Base-by-base conservation (phyloP, 1,140 invertebrate species). In the Trichomalopsis sarcophagae region DNA sequence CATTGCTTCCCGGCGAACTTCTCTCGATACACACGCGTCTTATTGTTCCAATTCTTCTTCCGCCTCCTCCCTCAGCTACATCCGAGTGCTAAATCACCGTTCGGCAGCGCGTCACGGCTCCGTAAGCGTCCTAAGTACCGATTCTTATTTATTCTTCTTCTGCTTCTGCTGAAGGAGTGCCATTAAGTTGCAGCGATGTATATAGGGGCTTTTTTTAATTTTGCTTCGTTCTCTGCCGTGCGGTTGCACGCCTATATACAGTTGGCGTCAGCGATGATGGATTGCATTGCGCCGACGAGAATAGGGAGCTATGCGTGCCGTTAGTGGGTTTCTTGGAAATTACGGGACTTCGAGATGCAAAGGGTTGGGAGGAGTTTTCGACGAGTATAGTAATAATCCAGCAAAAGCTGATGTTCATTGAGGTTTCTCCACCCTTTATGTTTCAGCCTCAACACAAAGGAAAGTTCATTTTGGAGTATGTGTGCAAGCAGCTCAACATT, bases 361-460 rank as follows among this genome's bases (percentile, higher is more conserved):
- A 44, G 47, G 33, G 0, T 36, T 36, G 33, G 33, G 33, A 0
- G 33, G 33, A 36, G 3, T 36, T 36, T 36, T 36, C 33, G 33
- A 36, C 33, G 33, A 36, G 33, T 36, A 36, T 36, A 36, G 33
- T 36, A 36, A 36, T 36, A 14, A 50, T 13, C 47, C 9, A 50
- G 47, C 47, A 9, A 13, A 0, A 9, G 0, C 0, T 14, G 47
- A 50, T 50, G 47, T 55, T 55, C 17, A 55, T 2, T 55, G 17
- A 21, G 4, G 50, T 5, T 55, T 55, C 17, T 11, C 23, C 2
- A 33, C 23, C 9, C n/a, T 79, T 50, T 88, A 13, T 89, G 68
- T 95, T 96, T 76, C 94, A 99, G 98, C 96, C 97, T 88, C 96
- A 97, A 91, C 97, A 98, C 89, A 98, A 98, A 93, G 98, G 98